phyloP scores from a whole-genome alignment of 2,888 invertebrate genomes.

The Drosophila nr. medialis region DNA sequence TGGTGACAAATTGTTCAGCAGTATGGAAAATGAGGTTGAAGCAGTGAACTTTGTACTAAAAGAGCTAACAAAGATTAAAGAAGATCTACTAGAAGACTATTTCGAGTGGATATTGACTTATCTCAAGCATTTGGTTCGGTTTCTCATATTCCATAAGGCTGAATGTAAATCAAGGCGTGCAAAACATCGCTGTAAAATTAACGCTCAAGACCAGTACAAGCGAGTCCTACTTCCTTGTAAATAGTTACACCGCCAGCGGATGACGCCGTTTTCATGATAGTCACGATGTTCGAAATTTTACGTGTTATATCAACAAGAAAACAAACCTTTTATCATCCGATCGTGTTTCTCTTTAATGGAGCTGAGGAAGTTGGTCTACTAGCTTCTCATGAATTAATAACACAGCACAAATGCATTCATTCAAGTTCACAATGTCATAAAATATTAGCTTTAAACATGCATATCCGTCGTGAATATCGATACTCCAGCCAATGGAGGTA shows the following conservation, averaged over 20 bases:
- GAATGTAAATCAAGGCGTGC: constrained; percentile 79
- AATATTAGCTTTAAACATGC: not conserved
- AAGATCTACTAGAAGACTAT: constrained; percentile 61
- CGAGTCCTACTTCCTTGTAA: constrained; percentile 86
- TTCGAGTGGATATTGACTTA: constrained; percentile 80
- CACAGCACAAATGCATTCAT: constrained; percentile 89
- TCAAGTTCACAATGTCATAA: fast-evolving
- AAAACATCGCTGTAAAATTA: constrained; percentile 82
- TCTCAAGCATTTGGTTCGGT: constrained; percentile 72
- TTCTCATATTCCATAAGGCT: constrained; percentile 57
- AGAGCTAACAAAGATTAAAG: constrained; percentile 69
- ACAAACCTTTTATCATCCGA: constrained; percentile 85
- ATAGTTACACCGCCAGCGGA: constrained; percentile 88
- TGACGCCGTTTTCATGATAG: constrained; percentile 87
- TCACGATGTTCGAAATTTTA: constrained; percentile 87
- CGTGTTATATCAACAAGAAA: constrained; percentile 82
- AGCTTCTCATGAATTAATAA: constrained; percentile 89
- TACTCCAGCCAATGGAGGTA: constrained; percentile 90
- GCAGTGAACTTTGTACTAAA: constrained; percentile 85
- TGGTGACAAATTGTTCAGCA: constrained; percentile 86
- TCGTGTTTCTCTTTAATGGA: constrained; percentile 89
- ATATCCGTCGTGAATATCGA: constrained; percentile 94
- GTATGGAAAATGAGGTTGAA: constrained; percentile 88
- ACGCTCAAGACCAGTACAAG: constrained; percentile 60
- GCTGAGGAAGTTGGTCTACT: constrained; percentile 88